A percentile compares a stretch with the other conserved stretches of the same genome.
Evolutionary conservation across 2,113 vertebrate genomes (phyloP).

Genomic region (Anseranas semipalmata): DNA sequence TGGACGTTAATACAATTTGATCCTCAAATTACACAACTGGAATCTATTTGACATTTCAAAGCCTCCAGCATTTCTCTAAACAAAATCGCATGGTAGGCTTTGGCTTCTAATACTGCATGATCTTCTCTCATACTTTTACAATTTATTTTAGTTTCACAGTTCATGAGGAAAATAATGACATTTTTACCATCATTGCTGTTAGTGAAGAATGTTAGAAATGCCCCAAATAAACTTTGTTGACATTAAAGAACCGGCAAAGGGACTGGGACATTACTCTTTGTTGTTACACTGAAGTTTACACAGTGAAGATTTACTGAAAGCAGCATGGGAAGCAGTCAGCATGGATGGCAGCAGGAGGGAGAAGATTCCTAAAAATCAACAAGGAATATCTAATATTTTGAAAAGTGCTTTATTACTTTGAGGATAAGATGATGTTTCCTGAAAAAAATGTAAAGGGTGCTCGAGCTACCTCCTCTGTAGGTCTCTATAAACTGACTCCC

Average conservation of each 20-base stretch:
- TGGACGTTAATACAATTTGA: slow-evolving; percentile 43
- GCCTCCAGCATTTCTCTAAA: slow-evolving; percentile 45
- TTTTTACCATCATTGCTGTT: background rate
- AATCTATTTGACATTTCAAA: slow-evolving; percentile 53
- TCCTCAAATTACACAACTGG: slow-evolving; percentile 49
- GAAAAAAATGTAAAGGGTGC: background rate
- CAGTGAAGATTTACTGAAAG: background rate
- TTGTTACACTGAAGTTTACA: background rate
- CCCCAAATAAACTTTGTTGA: background rate
- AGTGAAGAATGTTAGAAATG: background rate
- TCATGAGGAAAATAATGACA: slow-evolving; percentile 13
- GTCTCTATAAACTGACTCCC: background rate
- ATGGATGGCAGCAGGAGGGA: background rate
- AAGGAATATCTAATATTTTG: background rate
- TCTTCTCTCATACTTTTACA: slow-evolving; percentile 6
- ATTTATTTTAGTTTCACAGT: background rate
- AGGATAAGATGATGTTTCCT: background rate
- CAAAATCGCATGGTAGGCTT: slow-evolving; percentile 42
- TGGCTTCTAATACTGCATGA: background rate
- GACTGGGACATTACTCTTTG: background rate
- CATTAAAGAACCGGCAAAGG: background rate
- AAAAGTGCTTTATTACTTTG: background rate
- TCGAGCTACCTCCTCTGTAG: background rate
- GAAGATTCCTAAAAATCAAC: background rate
- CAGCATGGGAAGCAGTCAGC: background rate